Conservation (phyloP, 2,113 vertebrate species). For the Gambusia affinis region DNA sequence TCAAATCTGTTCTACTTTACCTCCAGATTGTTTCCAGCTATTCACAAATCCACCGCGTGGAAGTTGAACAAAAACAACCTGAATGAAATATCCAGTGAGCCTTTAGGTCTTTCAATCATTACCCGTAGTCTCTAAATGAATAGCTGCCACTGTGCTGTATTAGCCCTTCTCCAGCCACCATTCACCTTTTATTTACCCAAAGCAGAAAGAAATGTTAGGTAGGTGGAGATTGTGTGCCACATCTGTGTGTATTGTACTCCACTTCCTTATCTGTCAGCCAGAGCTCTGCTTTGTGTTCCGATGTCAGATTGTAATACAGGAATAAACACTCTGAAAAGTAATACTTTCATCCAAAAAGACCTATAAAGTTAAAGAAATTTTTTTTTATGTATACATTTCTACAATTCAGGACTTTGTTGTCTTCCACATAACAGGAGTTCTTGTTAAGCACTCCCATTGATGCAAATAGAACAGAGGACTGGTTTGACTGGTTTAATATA, state of each 20-base stretch:
- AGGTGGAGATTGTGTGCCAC: slow-evolving; percentile 50
- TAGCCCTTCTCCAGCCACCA: not conserved
- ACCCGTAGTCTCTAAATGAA: not conserved
- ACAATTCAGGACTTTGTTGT: not conserved
- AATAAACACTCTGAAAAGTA: not conserved
- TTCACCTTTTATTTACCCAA: slow-evolving; percentile 36
- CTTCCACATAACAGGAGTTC: not conserved
- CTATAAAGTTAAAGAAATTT: no score
- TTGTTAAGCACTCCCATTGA: not conserved
- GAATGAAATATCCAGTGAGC: not conserved
- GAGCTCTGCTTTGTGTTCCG: slow-evolving; percentile 4
- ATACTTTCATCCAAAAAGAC: not conserved
- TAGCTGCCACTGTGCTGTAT: not conserved
- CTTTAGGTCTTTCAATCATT: not conserved
- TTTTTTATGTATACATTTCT: not conserved
- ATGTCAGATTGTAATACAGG: slow-evolving; percentile 1
- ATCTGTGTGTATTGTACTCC: not conserved
- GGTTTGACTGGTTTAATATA: slow-evolving; percentile 45
- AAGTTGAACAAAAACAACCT: not conserved
- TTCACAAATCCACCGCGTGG: slow-evolving; percentile 22
- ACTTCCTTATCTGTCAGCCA: slow-evolving; percentile 41
- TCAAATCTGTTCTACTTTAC: slow-evolving; percentile 24
- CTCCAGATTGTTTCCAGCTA: slow-evolving; percentile 18
- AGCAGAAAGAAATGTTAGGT: slow-evolving; percentile 40
- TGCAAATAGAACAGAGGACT: slow-evolving; percentile 24